A percentile compares a stretch with the other conserved stretches of the same genome.
These are phyloP conservation scores for Drosophila meridiana DNA, from an alignment of 2,888 invertebrate genomes.

Conservation along the genomic window DNA sequence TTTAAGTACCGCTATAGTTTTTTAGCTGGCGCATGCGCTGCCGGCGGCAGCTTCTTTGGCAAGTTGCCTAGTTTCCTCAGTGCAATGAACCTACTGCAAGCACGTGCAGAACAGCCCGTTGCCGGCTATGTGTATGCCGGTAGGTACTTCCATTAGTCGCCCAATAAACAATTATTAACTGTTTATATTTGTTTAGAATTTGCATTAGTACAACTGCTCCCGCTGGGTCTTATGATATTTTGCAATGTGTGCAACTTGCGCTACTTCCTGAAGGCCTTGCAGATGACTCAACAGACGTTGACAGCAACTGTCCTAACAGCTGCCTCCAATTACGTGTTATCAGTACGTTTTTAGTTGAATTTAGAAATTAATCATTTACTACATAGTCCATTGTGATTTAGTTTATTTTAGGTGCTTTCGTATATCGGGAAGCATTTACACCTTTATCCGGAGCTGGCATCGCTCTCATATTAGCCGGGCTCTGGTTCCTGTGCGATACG, in stretches of 20 bases:
- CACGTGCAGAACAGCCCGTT: background rate
- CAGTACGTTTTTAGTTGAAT: slow-evolving; percentile 83
- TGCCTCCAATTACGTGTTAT: slow-evolving; percentile 87
- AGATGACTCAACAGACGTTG: slow-evolving; percentile 86
- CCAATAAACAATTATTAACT: background rate
- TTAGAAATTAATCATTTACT: background rate
- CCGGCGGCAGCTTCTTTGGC: slow-evolving; percentile 86
- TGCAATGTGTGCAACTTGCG: slow-evolving; percentile 87
- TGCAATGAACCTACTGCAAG: slow-evolving; percentile 44
- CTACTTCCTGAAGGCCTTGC: slow-evolving; percentile 87
- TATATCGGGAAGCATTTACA: slow-evolving; percentile 90
- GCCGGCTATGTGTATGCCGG: slow-evolving; percentile 29
- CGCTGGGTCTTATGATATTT: slow-evolving; percentile 86
- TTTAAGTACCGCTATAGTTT: slow-evolving; percentile 77
- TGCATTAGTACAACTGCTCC: slow-evolving; percentile 81
- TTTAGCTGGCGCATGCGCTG: slow-evolving; percentile 86
- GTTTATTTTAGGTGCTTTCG: slow-evolving; percentile 89
- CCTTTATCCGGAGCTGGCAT: slow-evolving; percentile 91
- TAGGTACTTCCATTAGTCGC: background rate
- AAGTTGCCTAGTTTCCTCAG: slow-evolving; percentile 85
- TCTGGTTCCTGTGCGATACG: slow-evolving; percentile 87
- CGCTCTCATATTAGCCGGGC: slow-evolving; percentile 89
- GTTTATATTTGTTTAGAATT: slow-evolving; percentile 55
- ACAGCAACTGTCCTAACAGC: slow-evolving; percentile 87
- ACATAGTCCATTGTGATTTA: slow-evolving; percentile 35